phyloP scores from a whole-genome alignment of 2,113 vertebrate genomes.

The Indicator indicator region DNA sequence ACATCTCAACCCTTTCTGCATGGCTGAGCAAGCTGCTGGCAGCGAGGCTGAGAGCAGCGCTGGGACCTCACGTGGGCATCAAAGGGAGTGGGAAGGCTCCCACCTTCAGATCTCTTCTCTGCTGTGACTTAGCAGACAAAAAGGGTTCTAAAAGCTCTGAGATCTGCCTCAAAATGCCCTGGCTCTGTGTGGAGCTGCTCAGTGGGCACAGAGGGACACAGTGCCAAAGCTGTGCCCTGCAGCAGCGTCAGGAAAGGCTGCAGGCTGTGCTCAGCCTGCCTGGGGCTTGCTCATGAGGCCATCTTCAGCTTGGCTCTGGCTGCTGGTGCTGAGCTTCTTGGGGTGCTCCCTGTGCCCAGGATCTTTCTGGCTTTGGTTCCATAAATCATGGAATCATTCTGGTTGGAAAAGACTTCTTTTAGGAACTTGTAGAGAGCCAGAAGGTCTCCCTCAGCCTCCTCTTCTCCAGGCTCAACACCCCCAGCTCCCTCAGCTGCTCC shows the following conservation, averaged over 20 bases:
- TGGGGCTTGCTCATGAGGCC: too few species aligned
- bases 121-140: conserved; percentile 35
- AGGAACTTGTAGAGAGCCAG: too few species aligned
- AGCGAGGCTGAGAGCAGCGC: conserved; percentile 22
- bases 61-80: conserved; percentile 43
- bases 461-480: too few species aligned
- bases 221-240: neutral
- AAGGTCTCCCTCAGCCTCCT: too few species aligned
- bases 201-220: conserved; percentile 28
- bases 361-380: neutral
- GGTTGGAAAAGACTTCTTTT: too few species aligned
- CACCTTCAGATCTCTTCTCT: conserved; percentile 27
- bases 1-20: conserved; percentile 68
- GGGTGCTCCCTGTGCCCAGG: neutral
- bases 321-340: neutral
- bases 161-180: neutral
- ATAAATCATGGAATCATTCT: too few species aligned
- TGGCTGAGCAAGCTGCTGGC: conserved; percentile 46
- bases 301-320: neutral
- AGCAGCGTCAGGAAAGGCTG: neutral
- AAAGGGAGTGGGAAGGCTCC: neutral
- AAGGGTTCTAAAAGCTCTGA: conserved; percentile 16
- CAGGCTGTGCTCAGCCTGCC: neutral
- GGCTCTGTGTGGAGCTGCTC: conserved; percentile 14
- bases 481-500: too few species aligned